Evolutionary conservation across 2,113 vertebrate genomes (phyloP).

Genomic region (Acinonyx jubatus): DNA sequence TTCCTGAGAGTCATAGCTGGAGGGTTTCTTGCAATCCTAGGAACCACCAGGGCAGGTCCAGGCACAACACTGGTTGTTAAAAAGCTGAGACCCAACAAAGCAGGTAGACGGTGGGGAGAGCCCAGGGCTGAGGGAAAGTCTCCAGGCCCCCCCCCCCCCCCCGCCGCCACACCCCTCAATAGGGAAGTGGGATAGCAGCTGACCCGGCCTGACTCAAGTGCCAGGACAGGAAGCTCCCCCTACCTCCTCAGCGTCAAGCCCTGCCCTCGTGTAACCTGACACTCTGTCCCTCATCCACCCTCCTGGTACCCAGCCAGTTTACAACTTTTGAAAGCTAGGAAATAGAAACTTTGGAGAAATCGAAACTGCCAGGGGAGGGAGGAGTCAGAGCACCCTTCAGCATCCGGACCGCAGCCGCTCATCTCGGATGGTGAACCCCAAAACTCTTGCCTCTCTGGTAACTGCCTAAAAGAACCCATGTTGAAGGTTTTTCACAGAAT

Average conservation of each 20-base stretch:
- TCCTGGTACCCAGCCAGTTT: neutral
- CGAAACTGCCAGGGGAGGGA: neutral
- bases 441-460: too few relatives aligned
- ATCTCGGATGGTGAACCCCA: neutral
- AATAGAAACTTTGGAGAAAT: neutral
- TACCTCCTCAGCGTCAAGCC: neutral
- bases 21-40: neutral
- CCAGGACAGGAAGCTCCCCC: neutral
- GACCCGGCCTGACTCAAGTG: too few relatives aligned
- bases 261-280: neutral
- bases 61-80: neutral
- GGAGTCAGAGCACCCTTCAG: neutral
- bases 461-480: too few relatives aligned
- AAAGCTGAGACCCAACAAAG: neutral
- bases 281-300: neutral
- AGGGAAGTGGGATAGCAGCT: neutral
- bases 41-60: neutral
- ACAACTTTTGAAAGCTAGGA: neutral
- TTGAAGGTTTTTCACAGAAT: too few relatives aligned
- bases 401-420: neutral
- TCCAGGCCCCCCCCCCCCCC: neutral
- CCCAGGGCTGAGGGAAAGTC: neutral
- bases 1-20: neutral
- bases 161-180: neutral
- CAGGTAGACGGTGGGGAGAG: neutral